phyloP scores from a whole-genome alignment of 2,888 invertebrate genomes.

The Oscheius onirici region DNA sequence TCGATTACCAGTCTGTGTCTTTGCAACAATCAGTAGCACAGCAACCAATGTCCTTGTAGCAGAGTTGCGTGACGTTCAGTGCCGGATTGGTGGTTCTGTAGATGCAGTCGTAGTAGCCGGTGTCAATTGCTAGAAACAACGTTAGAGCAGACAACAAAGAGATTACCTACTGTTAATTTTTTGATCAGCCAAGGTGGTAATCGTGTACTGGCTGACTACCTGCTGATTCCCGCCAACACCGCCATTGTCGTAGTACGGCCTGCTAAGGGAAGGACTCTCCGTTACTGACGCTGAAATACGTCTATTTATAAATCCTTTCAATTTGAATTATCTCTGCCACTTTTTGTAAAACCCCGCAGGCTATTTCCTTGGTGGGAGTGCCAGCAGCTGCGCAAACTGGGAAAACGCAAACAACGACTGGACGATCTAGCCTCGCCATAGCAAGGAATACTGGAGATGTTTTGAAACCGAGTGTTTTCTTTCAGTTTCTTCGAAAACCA shows the following conservation, averaged over 20 bases:
- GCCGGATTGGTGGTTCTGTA: conserved; percentile 48
- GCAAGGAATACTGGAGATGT: no score
- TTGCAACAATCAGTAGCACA: conserved; percentile 56
- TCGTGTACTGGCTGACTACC: neutral
- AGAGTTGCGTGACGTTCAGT: conserved; percentile 50
- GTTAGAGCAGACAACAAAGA: neutral
- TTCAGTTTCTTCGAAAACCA: neutral
- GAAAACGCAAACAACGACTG: conserved; percentile 29
- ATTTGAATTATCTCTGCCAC: neutral
- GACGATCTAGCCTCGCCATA: conserved; percentile 18
- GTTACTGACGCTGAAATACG: conserved; percentile 15
- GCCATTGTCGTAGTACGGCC: conserved; percentile 15
- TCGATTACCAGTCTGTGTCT: conserved; percentile 56
- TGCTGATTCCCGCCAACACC: neutral
- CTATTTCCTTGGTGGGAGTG: conserved; percentile 29
- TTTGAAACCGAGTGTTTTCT: neutral
- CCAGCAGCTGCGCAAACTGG: conserved; percentile 31
- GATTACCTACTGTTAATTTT: conserved; percentile 38
- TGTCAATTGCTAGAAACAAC: conserved; percentile 47
- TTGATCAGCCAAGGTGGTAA: conserved; percentile 27
- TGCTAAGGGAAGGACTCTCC: neutral
- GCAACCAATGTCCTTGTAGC: conserved; percentile 60
- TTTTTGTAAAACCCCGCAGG: neutral
- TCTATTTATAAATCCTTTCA: neutral
- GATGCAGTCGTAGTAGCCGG: conserved; percentile 56